Conservation (phyloP, 2,797 vertebrate species). For the Neomorphus geoffroyi region DNA sequence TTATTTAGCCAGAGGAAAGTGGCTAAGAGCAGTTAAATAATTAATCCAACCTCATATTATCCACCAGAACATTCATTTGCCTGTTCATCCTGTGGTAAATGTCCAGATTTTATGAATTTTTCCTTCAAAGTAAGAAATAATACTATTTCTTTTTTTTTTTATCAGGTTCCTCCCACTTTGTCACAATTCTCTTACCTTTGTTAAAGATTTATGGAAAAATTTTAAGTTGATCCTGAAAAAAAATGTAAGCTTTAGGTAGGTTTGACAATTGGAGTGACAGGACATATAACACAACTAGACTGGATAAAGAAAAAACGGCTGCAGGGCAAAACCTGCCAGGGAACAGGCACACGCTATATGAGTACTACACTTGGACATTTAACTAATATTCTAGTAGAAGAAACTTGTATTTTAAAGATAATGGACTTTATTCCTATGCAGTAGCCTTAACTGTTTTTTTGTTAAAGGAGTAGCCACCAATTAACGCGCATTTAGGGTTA, state of each 20-base stretch:
- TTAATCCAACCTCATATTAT: not conserved
- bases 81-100: not conserved
- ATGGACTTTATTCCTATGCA: not conserved
- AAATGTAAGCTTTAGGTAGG: not conserved
- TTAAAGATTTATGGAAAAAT: not conserved
- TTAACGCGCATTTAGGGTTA: not conserved
- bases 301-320: not conserved
- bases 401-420: not conserved
- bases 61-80: not conserved
- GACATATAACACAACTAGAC: not conserved
- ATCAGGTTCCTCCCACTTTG: not conserved
- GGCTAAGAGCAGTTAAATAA: not conserved
- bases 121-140: not conserved
- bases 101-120: not conserved
- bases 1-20: not conserved
- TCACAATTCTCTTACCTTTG: not conserved
- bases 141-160: rapidly evolving
- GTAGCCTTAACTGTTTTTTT: not conserved
- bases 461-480: not conserved
- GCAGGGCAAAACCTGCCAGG: not conserved
- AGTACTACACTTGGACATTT: not conserved
- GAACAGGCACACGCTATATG: rapidly evolving
- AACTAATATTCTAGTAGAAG: not conserved
- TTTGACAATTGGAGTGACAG: not conserved
- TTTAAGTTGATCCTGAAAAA: not conserved